Percentiles rank a stretch among this genome's conserved stretches.
phyloP scores from a whole-genome alignment of 2,888 invertebrate genomes.

The Criorhina ranunculi region DNA sequence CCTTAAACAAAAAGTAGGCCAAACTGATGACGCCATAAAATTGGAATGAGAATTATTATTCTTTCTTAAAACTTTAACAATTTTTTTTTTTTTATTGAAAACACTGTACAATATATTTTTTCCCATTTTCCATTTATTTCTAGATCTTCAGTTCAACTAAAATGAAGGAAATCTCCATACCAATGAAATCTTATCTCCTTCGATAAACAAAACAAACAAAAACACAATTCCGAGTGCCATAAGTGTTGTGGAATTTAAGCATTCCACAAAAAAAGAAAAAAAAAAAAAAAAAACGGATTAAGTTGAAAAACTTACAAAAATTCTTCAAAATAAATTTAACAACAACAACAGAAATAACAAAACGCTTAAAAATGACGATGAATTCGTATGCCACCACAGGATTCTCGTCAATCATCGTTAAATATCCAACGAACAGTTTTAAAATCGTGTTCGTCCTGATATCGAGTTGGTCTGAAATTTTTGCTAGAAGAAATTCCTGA shows the following conservation, averaged over 20 bases:
- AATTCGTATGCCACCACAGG: slow-evolving; percentile 33
- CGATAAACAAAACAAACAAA: not conserved
- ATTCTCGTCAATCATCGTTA: slow-evolving; percentile 42
- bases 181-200: not conserved
- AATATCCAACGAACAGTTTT: slow-evolving; percentile 60
- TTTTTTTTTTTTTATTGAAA: not conserved
- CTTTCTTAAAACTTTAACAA: no score
- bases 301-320: slow-evolving; percentile 15
- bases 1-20: no score
- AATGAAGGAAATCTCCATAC: slow-evolving; percentile 15
- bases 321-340: slow-evolving; percentile 1
- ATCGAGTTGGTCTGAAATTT: slow-evolving; percentile 65
- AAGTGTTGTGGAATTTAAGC: slow-evolving; percentile 23
- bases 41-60: no score
- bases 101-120: not conserved
- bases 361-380: slow-evolving; percentile 64
- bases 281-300: no score
- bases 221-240: slow-evolving; percentile 45
- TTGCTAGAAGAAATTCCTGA: slow-evolving; percentile 71
- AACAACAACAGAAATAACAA: slow-evolving; percentile 2
- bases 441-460: slow-evolving; percentile 49
- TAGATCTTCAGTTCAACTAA: slow-evolving; percentile 3
- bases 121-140: slow-evolving; percentile 10
- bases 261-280: no score
- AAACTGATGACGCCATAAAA: no score